Conservation (phyloP, 2,113 vertebrate species). For the Falco punctatus region DNA sequence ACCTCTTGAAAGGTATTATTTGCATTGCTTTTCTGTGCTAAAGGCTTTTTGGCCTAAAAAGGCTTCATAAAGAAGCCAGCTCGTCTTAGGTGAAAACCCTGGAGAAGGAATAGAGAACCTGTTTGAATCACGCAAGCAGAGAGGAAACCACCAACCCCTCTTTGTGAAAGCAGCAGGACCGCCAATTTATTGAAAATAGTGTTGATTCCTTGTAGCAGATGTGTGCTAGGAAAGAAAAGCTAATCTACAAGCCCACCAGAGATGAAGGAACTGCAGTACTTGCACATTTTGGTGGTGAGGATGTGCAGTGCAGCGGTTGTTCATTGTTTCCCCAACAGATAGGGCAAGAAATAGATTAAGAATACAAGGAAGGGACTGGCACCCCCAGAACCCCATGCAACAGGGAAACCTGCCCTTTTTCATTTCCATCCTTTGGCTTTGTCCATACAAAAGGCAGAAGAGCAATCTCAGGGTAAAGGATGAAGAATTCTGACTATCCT, state of each 20-base stretch:
- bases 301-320: too few relatives aligned
- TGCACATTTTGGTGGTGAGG: background rate
- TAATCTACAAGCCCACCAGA: background rate
- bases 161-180: background rate
- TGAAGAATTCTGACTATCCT: background rate
- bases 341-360: background rate
- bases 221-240: rapidly evolving
- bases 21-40: background rate
- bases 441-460: background rate
- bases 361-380: background rate
- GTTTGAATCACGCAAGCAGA: background rate
- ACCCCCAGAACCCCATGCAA: background rate
- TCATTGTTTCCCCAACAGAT: background rate
- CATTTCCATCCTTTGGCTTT: background rate
- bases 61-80: background rate
- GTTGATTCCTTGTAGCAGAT: background rate
- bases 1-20: background rate
- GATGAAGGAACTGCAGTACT: background rate
- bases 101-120: background rate
- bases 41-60: background rate
- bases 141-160: background rate
- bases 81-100: background rate
- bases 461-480: background rate
- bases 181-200: background rate
- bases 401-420: background rate